phyloP scores from a whole-genome alignment of 2,888 invertebrate genomes.

The Empis livida region DNA sequence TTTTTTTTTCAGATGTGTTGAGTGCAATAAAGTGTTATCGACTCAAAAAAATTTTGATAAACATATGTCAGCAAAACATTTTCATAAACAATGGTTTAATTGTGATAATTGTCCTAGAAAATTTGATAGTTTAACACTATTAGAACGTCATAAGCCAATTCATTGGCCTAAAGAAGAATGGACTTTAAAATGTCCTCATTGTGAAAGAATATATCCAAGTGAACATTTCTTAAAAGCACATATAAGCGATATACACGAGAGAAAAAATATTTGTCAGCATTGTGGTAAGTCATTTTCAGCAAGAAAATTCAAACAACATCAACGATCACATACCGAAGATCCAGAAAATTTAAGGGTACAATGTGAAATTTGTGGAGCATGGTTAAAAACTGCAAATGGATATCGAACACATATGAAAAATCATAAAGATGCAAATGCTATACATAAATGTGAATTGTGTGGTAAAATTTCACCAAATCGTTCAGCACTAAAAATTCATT shows the following conservation, averaged over 20 bases:
- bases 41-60: conserved; percentile 31
- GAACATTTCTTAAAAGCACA: neutral
- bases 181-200: conserved; percentile 10
- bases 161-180: conserved; percentile 23
- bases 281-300: neutral
- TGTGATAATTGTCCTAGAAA: conserved; percentile 30
- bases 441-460: conserved; percentile 4
- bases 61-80: conserved; percentile 19
- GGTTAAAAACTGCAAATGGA: neutral
- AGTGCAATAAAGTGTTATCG: conserved; percentile 29
- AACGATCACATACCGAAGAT: neutral
- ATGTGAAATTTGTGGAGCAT: neutral
- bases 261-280: neutral
- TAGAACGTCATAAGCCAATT: conserved; percentile 29
- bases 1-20: conserved; percentile 17
- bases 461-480: conserved; percentile 5
- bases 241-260: neutral
- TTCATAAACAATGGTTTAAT: conserved; percentile 14
- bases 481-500: conserved; percentile 7
- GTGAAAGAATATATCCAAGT: conserved; percentile 10
- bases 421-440: neutral
- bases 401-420: neutral
- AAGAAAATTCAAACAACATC: neutral
- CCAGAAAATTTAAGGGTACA: neutral
- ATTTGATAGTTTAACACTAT: conserved; percentile 28